These are phyloP conservation scores for Mythimna pallens DNA, from an alignment of 2,888 invertebrate species.

Conservation along the genomic window DNA sequence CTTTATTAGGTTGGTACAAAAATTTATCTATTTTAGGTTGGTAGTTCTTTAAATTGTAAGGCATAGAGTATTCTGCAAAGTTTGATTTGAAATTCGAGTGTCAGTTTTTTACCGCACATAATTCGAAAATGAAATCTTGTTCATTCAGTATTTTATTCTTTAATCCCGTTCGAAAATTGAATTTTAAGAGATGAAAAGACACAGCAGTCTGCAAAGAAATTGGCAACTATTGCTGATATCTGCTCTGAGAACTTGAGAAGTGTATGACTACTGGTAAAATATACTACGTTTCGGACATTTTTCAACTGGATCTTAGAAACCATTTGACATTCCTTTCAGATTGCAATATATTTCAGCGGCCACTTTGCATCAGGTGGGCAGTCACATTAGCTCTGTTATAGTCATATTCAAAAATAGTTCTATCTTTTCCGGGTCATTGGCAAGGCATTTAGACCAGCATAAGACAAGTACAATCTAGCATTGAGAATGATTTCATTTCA, in stretches of 20 bases:
- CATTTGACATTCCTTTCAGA: too few relatives aligned
- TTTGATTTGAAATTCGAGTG: background rate
- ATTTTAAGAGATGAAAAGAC: constrained; percentile 2
- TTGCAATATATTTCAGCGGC: background rate
- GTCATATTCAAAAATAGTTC: constrained; percentile 4
- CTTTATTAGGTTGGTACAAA: constrained; percentile 13
- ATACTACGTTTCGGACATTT: background rate
- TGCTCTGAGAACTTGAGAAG: background rate
- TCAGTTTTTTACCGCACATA: background rate
- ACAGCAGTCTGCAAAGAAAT: background rate
- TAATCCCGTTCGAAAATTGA: background rate
- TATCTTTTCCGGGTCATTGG: background rate
- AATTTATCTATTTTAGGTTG: background rate
- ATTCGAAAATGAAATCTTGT: background rate
- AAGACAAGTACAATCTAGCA: background rate
- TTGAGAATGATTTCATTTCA: constrained; percentile 31
- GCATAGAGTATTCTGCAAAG: background rate
- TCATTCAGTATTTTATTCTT: background rate
- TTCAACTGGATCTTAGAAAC: background rate
- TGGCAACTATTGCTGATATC: too few relatives aligned
- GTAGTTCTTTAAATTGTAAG: background rate
- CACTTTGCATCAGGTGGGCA: background rate
- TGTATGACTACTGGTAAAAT: background rate
- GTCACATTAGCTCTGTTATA: background rate
- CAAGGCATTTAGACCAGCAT: constrained; percentile 11